Evolutionary conservation across 2,888 invertebrate species (phyloP), one percentile per base, ranked within the genome.

Genomic region (Rhagonycha fulva): DNA sequence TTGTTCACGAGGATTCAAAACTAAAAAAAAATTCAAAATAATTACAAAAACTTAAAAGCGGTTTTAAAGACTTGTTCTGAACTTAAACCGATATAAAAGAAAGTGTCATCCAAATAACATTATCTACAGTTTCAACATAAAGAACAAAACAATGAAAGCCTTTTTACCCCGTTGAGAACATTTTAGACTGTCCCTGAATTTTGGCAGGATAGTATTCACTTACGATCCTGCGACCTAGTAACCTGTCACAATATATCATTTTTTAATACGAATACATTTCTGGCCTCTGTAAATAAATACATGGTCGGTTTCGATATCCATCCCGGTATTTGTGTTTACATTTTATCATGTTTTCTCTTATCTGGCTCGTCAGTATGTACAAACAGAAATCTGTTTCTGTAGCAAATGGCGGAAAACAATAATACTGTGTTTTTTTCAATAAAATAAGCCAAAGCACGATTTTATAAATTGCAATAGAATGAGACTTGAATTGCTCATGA

Each of bases 401-500:
- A 47, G 47, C 47, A 47, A 47, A 47, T 47, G 47, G 47, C 2
- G 47, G 7, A 47, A 47, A 47, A 47, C 47, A 47, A 47, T 47
- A 47, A 47, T 32, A 32, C 12, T n/a, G 4, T 47, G 1, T 47
- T 68, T 68, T 68, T 30, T 12, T 14, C n/a, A 11, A 68, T 30
- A 68, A 30, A 19, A 68, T 30, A 28, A 32, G 3, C 28, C 28
- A 30, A 14, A 26, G 28, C 24, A 28, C 68, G 30, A 68, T 68
- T 68, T 24, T 30, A 28, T 32, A 32, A 26, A 68, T 68, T 28
- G 28, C 24, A 61, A 47, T 26, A 23, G n/a, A 60, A 70, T 60
- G 24, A 70, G 60, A 26, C 60, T 47, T 47, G 68, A 72, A 76
- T 68, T 76, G 72, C 60, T 61, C 60, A 32, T 66, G 76, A 72